Conservation (phyloP, 2,113 vertebrate species). For the Calidris pugnax region DNA sequence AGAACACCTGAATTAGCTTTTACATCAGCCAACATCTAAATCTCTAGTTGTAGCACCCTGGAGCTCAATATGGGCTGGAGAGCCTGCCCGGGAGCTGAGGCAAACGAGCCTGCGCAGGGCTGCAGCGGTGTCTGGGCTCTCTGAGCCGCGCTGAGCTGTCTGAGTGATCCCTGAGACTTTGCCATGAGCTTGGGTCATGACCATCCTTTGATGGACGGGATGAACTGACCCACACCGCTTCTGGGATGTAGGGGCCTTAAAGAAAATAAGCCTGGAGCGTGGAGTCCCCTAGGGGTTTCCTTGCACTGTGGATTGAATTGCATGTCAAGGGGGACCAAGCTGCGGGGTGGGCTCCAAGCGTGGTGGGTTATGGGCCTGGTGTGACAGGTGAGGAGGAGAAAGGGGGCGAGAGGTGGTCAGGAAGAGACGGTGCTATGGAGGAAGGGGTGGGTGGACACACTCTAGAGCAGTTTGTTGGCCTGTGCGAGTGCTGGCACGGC, state of each 20-base stretch:
- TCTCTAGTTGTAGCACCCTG: neutral
- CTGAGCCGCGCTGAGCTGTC: accelerated
- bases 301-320: neutral
- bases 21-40: neutral
- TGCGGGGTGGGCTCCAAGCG: neutral
- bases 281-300: neutral
- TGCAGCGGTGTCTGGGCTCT: neutral
- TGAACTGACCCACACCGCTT: neutral
- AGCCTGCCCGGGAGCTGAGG: neutral
- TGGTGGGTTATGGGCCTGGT: neutral
- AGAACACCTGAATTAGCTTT: neutral
- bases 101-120: accelerated
- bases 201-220: neutral
- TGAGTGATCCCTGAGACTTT: neutral
- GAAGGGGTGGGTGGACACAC: neutral
- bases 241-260: neutral
- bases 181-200: neutral
- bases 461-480: neutral
- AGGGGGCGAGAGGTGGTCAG: neutral
- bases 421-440: neutral
- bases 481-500: neutral
- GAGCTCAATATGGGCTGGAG: neutral
- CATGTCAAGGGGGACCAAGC: accelerated
- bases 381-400: neutral
- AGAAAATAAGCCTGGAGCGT: neutral